Evolutionary conservation across 2,797 vertebrate genomes (phyloP).

Genomic region (Heterohyrax brucei): DNA sequence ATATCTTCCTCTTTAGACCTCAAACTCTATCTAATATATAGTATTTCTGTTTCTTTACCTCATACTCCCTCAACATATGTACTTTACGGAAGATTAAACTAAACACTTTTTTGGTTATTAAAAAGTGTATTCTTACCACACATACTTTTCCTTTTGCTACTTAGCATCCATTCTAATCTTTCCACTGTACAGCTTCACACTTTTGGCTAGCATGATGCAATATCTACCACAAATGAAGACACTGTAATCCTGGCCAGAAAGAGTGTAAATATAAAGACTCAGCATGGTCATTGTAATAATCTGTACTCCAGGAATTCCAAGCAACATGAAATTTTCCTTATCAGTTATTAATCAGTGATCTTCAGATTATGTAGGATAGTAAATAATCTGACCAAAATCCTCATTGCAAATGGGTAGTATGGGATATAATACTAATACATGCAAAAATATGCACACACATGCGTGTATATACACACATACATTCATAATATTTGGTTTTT

Average conservation of each 20-base stretch:
- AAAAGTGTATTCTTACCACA: neutral
- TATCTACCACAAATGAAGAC: neutral
- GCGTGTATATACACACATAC: neutral
- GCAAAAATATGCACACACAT: neutral
- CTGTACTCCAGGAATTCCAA: neutral
- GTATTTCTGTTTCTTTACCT: no score
- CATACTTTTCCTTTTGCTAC: neutral
- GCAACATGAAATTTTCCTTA: neutral
- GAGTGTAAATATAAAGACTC: neutral
- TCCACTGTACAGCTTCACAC: neutral
- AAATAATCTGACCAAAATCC: neutral
- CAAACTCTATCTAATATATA: no score
- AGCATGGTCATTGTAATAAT: neutral
- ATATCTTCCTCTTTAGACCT: neutral
- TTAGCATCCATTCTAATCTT: neutral
- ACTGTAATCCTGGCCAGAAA: neutral
- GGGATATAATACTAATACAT: neutral
- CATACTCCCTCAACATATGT: neutral
- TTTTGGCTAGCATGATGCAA: neutral
- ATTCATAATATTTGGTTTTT: neutral
- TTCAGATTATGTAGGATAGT: neutral
- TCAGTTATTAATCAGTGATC: neutral
- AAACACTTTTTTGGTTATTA: neutral
- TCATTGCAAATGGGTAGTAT: neutral
- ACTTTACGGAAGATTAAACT: neutral